These are phyloP conservation scores for Rotaria magnacalcarata DNA, from an alignment of 2,888 invertebrate species.

Conservation along the genomic window DNA sequence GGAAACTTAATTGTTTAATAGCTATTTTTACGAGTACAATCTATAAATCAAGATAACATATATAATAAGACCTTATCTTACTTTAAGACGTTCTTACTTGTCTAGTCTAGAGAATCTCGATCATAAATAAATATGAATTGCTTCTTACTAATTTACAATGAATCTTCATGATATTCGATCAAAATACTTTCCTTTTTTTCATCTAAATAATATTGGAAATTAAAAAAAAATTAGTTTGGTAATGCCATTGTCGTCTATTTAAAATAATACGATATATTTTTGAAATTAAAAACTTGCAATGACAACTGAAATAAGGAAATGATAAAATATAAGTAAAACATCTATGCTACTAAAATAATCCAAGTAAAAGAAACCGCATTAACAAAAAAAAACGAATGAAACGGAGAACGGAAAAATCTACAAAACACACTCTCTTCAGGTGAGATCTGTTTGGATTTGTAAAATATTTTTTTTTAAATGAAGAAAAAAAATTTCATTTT, in stretches of 20 bases:
- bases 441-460: background rate
- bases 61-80: too few species aligned
- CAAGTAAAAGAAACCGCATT: background rate
- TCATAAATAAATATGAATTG: too few species aligned
- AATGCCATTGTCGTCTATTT: background rate
- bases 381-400: slow-evolving; percentile 29
- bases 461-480: background rate
- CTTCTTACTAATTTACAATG: too few species aligned
- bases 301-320: background rate
- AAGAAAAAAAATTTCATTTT: background rate
- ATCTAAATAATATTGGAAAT: too few species aligned
- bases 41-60: too few species aligned
- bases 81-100: too few species aligned
- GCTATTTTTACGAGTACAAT: too few species aligned
- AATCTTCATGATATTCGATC: too few species aligned
- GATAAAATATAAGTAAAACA: background rate
- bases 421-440: slow-evolving; percentile 21
- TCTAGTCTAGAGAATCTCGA: too few species aligned
- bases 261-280: slow-evolving; percentile 9
- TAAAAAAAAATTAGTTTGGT: background rate
- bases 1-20: too few species aligned
- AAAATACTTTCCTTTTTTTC: too few species aligned
- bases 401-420: slow-evolving; percentile 14
- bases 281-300: background rate
- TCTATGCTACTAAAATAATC: background rate